Percentiles rank a stretch among this genome's conserved stretches.
These are phyloP conservation scores for Drosophila baimaii DNA, from an alignment of 1,140 invertebrate genomes.

Conservation along the genomic window DNA sequence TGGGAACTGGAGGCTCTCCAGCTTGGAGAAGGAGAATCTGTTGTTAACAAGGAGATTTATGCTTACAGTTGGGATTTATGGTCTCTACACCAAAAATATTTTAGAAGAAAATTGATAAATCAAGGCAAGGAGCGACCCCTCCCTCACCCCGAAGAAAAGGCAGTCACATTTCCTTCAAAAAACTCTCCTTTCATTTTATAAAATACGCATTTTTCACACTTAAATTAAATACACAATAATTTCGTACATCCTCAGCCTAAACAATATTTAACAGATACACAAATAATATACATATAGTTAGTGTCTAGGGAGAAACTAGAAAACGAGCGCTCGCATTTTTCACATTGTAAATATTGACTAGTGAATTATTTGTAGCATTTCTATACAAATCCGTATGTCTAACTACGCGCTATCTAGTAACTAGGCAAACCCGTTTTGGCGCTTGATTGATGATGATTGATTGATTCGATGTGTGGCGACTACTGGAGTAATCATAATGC, in stretches of 20 bases:
- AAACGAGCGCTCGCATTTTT: constrained; percentile 76
- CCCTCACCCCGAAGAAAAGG: neutral
- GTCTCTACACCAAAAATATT: constrained; percentile 1
- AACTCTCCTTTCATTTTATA: constrained; percentile 13
- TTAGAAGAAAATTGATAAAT: constrained; percentile 4
- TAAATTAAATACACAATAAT: constrained; percentile 34
- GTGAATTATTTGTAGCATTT: constrained; percentile 78
- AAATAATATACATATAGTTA: constrained; percentile 25
- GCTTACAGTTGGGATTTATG: constrained; percentile 40
- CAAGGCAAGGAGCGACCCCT: no score
- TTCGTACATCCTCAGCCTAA: constrained; percentile 62
- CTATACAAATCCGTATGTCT: constrained; percentile 24
- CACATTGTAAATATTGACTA: constrained; percentile 83
- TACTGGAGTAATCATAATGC: constrained; percentile 35
- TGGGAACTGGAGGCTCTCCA: constrained; percentile 5
- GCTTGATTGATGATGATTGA: constrained; percentile 49
- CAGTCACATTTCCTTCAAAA: neutral
- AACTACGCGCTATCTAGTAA: constrained; percentile 46
- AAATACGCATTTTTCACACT: constrained; percentile 7
- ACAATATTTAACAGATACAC: constrained; percentile 46
- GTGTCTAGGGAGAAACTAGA: constrained; percentile 59
- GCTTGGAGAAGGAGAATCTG: constrained; percentile 25
- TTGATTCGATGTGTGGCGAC: constrained; percentile 33
- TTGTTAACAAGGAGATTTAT: constrained; percentile 47
- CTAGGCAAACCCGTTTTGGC: constrained; percentile 76